Evolutionary conservation across 2,797 vertebrate genomes (phyloP).

Genomic region (Sylvilagus floridanus): DNA sequence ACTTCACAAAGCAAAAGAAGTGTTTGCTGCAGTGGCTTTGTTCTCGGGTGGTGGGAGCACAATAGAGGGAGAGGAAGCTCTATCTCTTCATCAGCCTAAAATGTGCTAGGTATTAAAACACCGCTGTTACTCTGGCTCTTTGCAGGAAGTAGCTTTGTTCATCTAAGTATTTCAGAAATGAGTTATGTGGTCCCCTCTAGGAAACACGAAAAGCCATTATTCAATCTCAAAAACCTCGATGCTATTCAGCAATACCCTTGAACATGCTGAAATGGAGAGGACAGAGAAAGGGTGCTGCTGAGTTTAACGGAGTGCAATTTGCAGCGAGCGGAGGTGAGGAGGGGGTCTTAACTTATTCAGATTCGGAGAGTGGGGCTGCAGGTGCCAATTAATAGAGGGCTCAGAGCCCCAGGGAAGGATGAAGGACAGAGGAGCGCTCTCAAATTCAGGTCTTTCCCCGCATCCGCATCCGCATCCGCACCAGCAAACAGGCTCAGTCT

Average conservation of each 20-base stretch:
- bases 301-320: constrained; percentile 55
- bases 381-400: constrained; percentile 16
- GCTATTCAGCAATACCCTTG: constrained; percentile 50
- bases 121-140: constrained; percentile 27
- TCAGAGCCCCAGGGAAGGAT: constrained; percentile 3
- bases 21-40: constrained; percentile 48
- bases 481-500: constrained; percentile 23
- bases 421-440: constrained; percentile 12
- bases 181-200: constrained; percentile 50
- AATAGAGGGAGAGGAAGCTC: neutral
- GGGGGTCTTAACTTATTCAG: constrained; percentile 50
- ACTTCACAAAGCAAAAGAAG: constrained; percentile 49
- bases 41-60: constrained; percentile 47
- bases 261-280: constrained; percentile 42
- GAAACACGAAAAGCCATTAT: constrained; percentile 73
- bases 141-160: constrained; percentile 62
- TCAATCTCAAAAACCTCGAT: constrained; percentile 76
- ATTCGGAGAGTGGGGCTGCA: neutral
- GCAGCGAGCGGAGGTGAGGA: neutral
- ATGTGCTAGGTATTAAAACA: constrained; percentile 54
- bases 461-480: neutral
- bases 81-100: neutral
- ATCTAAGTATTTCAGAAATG: constrained; percentile 82
- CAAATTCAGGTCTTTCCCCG: constrained; percentile 40
- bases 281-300: neutral